Conservation (phyloP, 2,888 invertebrate species). For the Octonoba sinensis region DNA sequence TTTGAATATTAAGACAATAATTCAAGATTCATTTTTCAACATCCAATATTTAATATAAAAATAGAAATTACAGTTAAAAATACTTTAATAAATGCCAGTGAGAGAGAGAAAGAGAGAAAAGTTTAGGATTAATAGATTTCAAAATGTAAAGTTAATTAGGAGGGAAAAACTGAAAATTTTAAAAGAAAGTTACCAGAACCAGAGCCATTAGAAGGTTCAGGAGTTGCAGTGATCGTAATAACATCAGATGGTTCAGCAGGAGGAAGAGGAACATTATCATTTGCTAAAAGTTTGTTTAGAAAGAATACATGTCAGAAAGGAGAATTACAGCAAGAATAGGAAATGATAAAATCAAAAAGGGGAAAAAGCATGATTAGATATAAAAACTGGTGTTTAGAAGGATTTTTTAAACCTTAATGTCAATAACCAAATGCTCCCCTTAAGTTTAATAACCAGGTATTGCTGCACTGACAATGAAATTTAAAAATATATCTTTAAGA, state of each 20-base stretch:
- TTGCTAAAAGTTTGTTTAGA: conserved; percentile 39
- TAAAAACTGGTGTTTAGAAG: no score
- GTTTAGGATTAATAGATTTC: neutral
- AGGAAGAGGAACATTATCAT: conserved; percentile 41
- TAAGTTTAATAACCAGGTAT: no score
- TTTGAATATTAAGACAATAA: no score
- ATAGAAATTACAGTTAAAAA: neutral
- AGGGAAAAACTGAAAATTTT: neutral
- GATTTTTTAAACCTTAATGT: no score
- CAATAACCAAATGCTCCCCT: no score
- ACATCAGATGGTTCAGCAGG: conserved; percentile 35
- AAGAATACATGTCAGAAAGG: neutral
- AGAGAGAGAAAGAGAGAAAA: no score
- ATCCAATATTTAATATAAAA: neutral
- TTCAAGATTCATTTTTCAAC: neutral
- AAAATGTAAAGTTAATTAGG: neutral
- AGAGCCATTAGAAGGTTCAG: conserved; percentile 44
- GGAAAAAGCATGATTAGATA: no score
- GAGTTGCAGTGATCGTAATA: conserved; percentile 11
- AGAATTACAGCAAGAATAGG: neutral
- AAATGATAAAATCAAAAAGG: neutral
- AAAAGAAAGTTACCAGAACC: conserved; percentile 39
- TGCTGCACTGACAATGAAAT: no score
- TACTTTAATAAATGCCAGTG: neutral
- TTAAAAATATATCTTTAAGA: no score